Evolutionary conservation across 2,888 invertebrate species (phyloP).

Genomic region (Tetranychus piercei): DNA sequence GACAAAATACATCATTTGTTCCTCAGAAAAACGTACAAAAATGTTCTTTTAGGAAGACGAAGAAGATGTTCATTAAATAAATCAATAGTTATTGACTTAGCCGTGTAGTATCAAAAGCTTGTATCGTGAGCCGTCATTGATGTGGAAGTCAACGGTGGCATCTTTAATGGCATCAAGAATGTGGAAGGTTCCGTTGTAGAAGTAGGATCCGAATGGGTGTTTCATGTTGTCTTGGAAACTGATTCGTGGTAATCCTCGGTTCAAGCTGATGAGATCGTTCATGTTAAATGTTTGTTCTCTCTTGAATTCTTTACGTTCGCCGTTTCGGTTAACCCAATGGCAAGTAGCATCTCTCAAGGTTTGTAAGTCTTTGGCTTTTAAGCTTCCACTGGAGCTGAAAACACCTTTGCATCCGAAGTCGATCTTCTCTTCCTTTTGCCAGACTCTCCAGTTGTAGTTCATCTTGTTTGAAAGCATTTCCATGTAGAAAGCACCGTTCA

Average conservation of each 20-base stretch:
- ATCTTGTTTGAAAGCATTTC: not conserved
- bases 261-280: not conserved
- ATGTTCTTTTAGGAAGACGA: too few relatives aligned
- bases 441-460: not conserved
- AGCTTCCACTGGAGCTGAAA: not conserved
- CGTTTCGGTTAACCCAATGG: slow-evolving; percentile 8
- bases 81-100: too few relatives aligned
- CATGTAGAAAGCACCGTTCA: not conserved
- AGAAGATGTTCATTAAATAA: too few relatives aligned
- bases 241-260: not conserved
- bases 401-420: not conserved
- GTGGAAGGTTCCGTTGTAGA: not conserved
- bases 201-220: not conserved
- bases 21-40: too few relatives aligned
- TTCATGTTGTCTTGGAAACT: not conserved
- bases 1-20: too few relatives aligned
- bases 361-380: not conserved
- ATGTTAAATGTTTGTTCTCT: not conserved
- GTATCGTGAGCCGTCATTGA: not conserved
- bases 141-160: not conserved
- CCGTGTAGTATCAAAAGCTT: too few relatives aligned
- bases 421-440: not conserved
- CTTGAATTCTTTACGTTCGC: not conserved
- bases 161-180: not conserved
- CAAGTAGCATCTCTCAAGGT: not conserved